Conservation (phyloP, 2,888 invertebrate species). For the Nomada flava region DNA sequence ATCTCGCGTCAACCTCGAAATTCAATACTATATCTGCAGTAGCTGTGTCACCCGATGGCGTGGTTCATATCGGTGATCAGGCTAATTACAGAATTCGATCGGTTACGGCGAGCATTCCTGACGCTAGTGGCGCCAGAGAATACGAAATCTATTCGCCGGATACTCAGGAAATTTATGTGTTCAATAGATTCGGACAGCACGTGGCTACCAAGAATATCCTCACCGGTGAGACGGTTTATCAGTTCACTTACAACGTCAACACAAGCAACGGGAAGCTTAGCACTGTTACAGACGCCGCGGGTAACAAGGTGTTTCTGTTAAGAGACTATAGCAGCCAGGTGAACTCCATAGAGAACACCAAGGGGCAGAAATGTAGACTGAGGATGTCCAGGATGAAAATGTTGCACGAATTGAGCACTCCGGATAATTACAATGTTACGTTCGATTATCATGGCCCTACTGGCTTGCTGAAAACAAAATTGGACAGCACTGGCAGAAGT, state of each 20-base stretch:
- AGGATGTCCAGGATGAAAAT: constrained; percentile 97
- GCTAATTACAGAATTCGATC: constrained; percentile 95
- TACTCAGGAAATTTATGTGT: constrained; percentile 97
- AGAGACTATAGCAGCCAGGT: constrained; percentile 95
- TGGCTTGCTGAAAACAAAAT: constrained; percentile 94
- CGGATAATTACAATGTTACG: constrained; percentile 96
- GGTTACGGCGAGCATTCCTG: constrained; percentile 95
- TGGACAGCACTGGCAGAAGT: constrained; percentile 95
- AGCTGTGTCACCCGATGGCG: constrained; percentile 96
- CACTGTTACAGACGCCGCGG: constrained; percentile 96
- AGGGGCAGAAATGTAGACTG: constrained; percentile 95
- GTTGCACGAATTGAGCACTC: constrained; percentile 95
- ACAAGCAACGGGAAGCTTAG: constrained; percentile 98
- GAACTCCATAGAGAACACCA: constrained; percentile 97
- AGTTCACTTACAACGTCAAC: constrained; percentile 98
- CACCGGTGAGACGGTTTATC: constrained; percentile 96
- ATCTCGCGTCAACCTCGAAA: constrained; percentile 95
- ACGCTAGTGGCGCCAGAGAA: constrained; percentile 92
- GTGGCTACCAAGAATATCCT: constrained; percentile 96
- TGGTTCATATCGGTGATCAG: constrained; percentile 98
- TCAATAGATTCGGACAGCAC: constrained; percentile 98
- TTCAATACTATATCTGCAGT: constrained; percentile 97
- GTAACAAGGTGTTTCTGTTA: constrained; percentile 93
- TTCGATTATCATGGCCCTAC: constrained; percentile 97
- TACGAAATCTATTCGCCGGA: constrained; percentile 98